Percentiles rank a stretch among this genome's conserved stretches.
Conservation (phyloP, 2,888 invertebrate genomes). For the Venustoraphidia nigricollis region DNA sequence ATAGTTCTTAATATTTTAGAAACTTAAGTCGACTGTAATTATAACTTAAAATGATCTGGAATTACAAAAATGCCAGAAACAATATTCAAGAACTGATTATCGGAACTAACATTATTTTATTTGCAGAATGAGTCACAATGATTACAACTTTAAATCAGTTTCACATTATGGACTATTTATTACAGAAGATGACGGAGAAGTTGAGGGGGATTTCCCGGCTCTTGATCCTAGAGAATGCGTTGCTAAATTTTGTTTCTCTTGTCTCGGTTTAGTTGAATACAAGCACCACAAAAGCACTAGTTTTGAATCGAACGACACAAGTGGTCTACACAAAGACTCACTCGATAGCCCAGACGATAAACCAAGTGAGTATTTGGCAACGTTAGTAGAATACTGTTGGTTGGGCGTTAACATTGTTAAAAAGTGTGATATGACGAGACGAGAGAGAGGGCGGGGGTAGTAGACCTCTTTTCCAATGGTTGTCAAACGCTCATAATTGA, state of each 20-base stretch:
- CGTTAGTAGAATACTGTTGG: too few relatives aligned
- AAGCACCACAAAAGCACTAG: conserved; percentile 30
- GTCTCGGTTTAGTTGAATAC: conserved; percentile 74
- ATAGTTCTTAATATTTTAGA: not conserved
- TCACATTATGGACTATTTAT: conserved; percentile 77
- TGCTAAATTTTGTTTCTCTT: conserved; percentile 83
- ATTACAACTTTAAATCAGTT: conserved; percentile 43
- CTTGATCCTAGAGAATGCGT: conserved; percentile 78
- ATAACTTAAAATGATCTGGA: not conserved
- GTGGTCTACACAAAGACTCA: conserved; percentile 8
- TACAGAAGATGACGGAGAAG: conserved; percentile 92
- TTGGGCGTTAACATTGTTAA: too few relatives aligned
- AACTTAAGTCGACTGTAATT: too few relatives aligned
- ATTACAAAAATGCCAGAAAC: too few relatives aligned
- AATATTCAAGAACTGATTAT: too few relatives aligned
- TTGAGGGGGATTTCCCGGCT: conserved; percentile 84
- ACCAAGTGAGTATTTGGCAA: not conserved
- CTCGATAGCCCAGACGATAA: conserved; percentile 7
- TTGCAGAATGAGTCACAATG: conserved; percentile 44
- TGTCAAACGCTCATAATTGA: too few relatives aligned
- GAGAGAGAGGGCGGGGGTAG: too few relatives aligned
- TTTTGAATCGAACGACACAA: conserved; percentile 16
- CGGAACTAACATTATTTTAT: not conserved
- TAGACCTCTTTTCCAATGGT: too few relatives aligned
- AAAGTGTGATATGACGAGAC: too few relatives aligned